Conservation (phyloP, 2,888 invertebrate species). For the Digitonthophagus gazella region DNA sequence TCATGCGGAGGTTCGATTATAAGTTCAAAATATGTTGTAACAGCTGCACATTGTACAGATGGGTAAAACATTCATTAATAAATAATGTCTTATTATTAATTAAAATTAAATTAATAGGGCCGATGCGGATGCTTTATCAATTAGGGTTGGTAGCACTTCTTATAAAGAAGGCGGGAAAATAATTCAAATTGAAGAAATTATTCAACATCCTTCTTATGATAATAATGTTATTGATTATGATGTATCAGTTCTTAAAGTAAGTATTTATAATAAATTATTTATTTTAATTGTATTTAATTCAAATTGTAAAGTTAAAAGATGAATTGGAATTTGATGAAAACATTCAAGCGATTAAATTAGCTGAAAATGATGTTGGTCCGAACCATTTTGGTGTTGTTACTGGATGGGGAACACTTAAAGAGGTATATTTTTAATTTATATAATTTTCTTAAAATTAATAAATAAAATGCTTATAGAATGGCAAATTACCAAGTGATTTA, state of each 20-base stretch:
- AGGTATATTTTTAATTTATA: conserved; percentile 16
- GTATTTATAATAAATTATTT: not conserved
- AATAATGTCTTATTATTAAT: not conserved
- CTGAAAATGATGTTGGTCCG: conserved; percentile 20
- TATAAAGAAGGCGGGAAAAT: conserved; percentile 28
- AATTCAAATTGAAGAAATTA: conserved; percentile 26
- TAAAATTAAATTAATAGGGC: not conserved
- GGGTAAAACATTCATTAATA: conserved; percentile 22
- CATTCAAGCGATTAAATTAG: conserved; percentile 7
- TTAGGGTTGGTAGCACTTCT: conserved; percentile 28
- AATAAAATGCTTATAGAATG: conserved; percentile 18
- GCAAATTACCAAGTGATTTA: conserved; percentile 17
- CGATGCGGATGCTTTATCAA: conserved; percentile 23
- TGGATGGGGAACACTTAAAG: conserved; percentile 26
- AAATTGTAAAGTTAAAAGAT: conserved; percentile 20
- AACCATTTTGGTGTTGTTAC: conserved; percentile 22
- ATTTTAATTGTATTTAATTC: not conserved
- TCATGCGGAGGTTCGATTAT: conserved; percentile 41
- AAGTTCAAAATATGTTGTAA: conserved; percentile 32
- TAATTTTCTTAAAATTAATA: not conserved
- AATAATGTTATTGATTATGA: conserved; percentile 29
- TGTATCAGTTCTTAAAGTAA: conserved; percentile 29
- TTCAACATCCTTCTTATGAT: conserved; percentile 29
- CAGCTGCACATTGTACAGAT: conserved; percentile 40
- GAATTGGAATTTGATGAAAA: conserved; percentile 18